Evolutionary conservation across 2,797 vertebrate species (phyloP), one percentile per base, ranked within the genome.

Genomic region (Chelon labrosus): DNA sequence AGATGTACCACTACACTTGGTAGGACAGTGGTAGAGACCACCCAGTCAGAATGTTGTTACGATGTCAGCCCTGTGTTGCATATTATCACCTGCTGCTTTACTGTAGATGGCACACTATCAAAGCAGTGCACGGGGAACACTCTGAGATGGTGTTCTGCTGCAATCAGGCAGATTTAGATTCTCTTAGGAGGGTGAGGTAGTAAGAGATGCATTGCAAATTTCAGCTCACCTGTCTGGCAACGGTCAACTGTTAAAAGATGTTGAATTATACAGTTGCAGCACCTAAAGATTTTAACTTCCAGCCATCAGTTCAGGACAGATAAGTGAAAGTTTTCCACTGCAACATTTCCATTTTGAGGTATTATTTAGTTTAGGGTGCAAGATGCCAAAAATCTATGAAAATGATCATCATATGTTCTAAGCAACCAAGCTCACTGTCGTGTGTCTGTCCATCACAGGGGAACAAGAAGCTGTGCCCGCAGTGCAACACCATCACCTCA

Each of bases 401-500:
- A 10, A 11, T 22, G 5, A 10, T 13, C 10, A 10, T 13, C 41
- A 44, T 6, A 42, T 0, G 4, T 44, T 44, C 4, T 17, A 7
- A 14, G 13, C 31, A 25, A 0, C 8, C 11, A 17, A 22, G 8
- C 73, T 81, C 66, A 86, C 54, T 12, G 0, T 42, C 54, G 10
- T 65, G n/a, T 76, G 41, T 84, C 20, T 41, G 2, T 86, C 56
- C 62, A 11, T 86, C 84, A 50, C 95, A 99, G 98, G 98, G 98
- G 77, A 98, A 98, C 89, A 99, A 99, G 96, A 99, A 99, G 94
- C 95, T 99, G 57, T 99, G 98, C 91, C 98, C 98, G 49, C 98
- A 99, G 94, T 99, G 98, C 90, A 99, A 99, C 95, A 99, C 98
- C 93, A 99, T 99, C 96, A 99, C 98, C 4, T 98, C 98, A 17